These are phyloP conservation scores for Eulemur mongoz DNA, from an alignment of 2,797 vertebrate species.

Conservation along the genomic window DNA sequence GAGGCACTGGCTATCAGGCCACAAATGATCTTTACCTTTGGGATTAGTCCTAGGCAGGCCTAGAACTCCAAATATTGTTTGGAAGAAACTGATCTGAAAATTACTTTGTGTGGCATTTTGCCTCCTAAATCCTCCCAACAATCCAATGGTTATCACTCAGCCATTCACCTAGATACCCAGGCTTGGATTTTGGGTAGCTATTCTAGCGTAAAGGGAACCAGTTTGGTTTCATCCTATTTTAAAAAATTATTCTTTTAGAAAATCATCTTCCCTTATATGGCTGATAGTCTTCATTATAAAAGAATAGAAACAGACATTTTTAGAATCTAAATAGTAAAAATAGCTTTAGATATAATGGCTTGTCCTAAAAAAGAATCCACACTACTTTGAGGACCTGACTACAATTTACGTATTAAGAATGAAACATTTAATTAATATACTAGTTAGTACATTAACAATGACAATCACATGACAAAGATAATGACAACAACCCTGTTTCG, in stretches of 20 bases:
- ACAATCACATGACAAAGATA: not conserved
- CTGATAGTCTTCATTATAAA: not conserved
- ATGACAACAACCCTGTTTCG: not conserved
- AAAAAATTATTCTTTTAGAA: not conserved
- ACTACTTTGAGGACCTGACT: not conserved
- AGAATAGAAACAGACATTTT: not conserved
- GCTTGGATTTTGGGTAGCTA: not conserved
- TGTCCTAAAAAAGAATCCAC: not conserved
- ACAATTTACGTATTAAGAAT: constrained; percentile 6
- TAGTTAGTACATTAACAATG: not conserved
- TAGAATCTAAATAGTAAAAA: not conserved
- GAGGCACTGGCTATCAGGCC: not conserved
- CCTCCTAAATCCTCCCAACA: not conserved
- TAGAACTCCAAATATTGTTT: not conserved
- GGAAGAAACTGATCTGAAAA: constrained; percentile 40
- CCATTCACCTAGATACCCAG: not conserved
- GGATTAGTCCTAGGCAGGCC: not conserved
- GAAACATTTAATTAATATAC: not conserved
- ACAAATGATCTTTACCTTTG: not conserved
- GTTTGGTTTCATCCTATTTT: not conserved
- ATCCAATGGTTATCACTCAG: constrained; percentile 5
- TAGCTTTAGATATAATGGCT: not conserved
- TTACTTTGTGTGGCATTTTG: not conserved
- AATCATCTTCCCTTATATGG: not conserved
- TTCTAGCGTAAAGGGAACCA: not conserved